A percentile compares a stretch with the other conserved stretches of the same genome.
Evolutionary conservation across 2,888 invertebrate genomes (phyloP).

Genomic region (Luffia ferchaultella): DNA sequence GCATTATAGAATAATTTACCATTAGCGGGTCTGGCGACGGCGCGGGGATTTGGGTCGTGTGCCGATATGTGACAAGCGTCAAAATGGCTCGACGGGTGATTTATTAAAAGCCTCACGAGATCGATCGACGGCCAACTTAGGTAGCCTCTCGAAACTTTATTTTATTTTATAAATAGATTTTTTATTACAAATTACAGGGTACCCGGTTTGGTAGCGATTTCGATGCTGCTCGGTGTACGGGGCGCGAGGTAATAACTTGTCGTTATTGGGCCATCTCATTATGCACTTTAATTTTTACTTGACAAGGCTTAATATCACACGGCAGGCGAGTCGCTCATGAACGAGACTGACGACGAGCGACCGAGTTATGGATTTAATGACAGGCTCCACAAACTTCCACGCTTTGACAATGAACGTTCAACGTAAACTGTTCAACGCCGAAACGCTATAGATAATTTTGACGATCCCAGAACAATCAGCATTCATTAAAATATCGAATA

Average conservation of each 20-base stretch:
- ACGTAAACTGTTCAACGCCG: not conserved
- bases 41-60: slow-evolving; percentile 48
- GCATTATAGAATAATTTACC: slow-evolving; percentile 59
- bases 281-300: slow-evolving; percentile 37
- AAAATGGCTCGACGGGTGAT: slow-evolving; percentile 45
- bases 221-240: slow-evolving; percentile 33
- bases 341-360: slow-evolving; percentile 16
- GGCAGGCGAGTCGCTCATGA: slow-evolving; percentile 10
- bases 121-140: slow-evolving; percentile 57
- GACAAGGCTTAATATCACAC: slow-evolving; percentile 43
- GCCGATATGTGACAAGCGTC: slow-evolving; percentile 48
- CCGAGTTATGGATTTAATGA: slow-evolving; percentile 31
- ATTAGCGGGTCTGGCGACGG: slow-evolving; percentile 25
- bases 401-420: not conserved
- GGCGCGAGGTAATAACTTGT: slow-evolving; percentile 34
- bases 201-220: slow-evolving; percentile 62
- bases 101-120: slow-evolving; percentile 52
- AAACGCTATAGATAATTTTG: too few species aligned
- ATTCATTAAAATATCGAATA: too few species aligned
- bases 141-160: slow-evolving; percentile 59
- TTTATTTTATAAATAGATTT: slow-evolving; percentile 66
- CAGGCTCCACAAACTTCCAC: slow-evolving; percentile 39
- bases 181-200: slow-evolving; percentile 66
- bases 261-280: slow-evolving; percentile 26
- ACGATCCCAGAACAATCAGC: too few species aligned